A percentile compares a stretch with the other conserved stretches of the same genome.
These are phyloP conservation scores for Diabrotica virgifera DNA, from an alignment of 1,140 invertebrate species.

Conservation along the genomic window DNA sequence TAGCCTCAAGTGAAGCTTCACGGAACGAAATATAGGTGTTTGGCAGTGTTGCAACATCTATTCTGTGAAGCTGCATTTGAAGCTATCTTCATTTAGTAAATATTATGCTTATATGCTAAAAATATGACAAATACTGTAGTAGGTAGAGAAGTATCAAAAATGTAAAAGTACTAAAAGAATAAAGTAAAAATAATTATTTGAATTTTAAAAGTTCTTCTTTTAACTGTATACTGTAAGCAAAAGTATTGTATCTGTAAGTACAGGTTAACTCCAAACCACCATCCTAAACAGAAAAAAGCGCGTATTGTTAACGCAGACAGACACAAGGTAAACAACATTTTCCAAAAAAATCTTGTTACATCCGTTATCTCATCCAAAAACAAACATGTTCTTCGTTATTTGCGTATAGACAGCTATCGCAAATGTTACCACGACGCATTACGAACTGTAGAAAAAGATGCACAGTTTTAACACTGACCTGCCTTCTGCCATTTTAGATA, in stretches of 20 bases:
- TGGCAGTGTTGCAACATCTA: too few species aligned
- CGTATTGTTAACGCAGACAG: background rate
- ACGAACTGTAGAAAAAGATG: background rate
- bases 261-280: background rate
- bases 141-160: too few species aligned
- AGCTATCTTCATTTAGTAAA: too few species aligned
- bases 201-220: too few species aligned
- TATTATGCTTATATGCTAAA: too few species aligned
- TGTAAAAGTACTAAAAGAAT: too few species aligned
- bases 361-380: background rate
- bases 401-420: background rate
- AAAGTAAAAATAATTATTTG: too few species aligned
- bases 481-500: background rate
- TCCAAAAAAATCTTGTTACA: background rate
- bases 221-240: too few species aligned
- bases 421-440: background rate
- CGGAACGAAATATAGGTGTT: too few species aligned
- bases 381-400: background rate
- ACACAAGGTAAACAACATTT: background rate
- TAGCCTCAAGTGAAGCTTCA: too few species aligned
- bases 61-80: too few species aligned
- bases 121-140: too few species aligned
- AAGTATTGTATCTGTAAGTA: background rate
- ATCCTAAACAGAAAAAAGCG: background rate
- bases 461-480: conserved; percentile 4